Evolutionary conservation across 1,140 invertebrate genomes (phyloP).

Genomic region (Lucilia sericata): DNA sequence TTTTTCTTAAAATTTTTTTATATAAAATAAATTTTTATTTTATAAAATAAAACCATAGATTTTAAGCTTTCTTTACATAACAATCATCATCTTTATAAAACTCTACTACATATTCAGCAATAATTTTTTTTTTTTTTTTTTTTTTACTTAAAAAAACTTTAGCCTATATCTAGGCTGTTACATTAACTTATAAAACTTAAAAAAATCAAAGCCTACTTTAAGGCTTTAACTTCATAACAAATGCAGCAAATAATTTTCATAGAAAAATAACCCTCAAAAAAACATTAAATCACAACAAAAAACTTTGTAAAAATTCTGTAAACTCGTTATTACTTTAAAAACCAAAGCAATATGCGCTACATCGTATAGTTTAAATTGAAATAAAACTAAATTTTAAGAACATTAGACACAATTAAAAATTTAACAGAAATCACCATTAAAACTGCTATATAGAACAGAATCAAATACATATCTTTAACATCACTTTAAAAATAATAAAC

Average conservation of each 20-base stretch:
- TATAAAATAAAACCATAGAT: background rate
- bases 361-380: background rate
- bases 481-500: background rate
- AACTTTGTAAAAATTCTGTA: background rate
- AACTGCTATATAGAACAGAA: constrained; percentile 13
- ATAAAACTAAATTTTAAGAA: background rate
- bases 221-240: background rate
- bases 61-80: no score
- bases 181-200: background rate
- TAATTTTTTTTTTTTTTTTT: background rate
- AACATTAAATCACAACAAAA: background rate
- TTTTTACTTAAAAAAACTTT: background rate
- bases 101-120: background rate
- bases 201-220: background rate
- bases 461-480: constrained; percentile 26
- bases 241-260: background rate
- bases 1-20: background rate
- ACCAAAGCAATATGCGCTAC: constrained; percentile 15
- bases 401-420: background rate
- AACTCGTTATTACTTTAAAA: background rate
- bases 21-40: background rate
- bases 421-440: background rate
- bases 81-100: no score
- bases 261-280: background rate
- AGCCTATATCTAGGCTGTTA: constrained; percentile 6